These are phyloP conservation scores for Mesorhabditis belari DNA, from an alignment of 2,888 invertebrate species.

Conservation along the genomic window DNA sequence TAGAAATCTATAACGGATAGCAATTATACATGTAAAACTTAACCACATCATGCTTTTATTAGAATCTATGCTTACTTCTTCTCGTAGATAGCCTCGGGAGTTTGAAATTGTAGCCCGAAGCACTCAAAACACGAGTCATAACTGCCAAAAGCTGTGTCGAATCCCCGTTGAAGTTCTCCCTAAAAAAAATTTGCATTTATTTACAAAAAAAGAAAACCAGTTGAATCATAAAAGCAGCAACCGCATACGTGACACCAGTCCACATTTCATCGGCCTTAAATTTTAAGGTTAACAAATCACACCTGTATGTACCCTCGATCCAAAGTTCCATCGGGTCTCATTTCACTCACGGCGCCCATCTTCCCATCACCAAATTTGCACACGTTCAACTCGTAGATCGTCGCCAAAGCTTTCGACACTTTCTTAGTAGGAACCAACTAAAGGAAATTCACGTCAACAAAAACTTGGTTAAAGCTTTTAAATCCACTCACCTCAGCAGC, in stretches of 20 bases:
- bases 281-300: background rate
- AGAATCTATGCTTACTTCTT: conserved; percentile 31
- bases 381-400: conserved; percentile 78
- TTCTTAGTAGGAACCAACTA: conserved; percentile 72
- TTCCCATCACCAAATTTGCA: conserved; percentile 70
- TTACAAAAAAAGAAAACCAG: conserved; percentile 66
- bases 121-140: conserved; percentile 72
- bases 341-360: conserved; percentile 83
- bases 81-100: conserved; percentile 79
- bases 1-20: conserved; percentile 58
- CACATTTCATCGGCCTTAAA: conserved; percentile 80
- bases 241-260: conserved; percentile 80
- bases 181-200: too few relatives aligned
- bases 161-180: conserved; percentile 78
- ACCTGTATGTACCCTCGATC: conserved; percentile 66
- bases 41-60: too few relatives aligned
- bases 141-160: conserved; percentile 78
- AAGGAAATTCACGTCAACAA: conserved; percentile 26
- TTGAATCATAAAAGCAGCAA: conserved; percentile 76
- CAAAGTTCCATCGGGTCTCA: conserved; percentile 64
- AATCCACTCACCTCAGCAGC: conserved; percentile 23
- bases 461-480: too few relatives aligned
- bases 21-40: too few relatives aligned
- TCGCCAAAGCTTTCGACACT: conserved; percentile 67
- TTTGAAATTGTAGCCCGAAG: conserved; percentile 80